Evolutionary conservation across 2,113 vertebrate species (phyloP).

Genomic region (Gallinago jamesoni): DNA sequence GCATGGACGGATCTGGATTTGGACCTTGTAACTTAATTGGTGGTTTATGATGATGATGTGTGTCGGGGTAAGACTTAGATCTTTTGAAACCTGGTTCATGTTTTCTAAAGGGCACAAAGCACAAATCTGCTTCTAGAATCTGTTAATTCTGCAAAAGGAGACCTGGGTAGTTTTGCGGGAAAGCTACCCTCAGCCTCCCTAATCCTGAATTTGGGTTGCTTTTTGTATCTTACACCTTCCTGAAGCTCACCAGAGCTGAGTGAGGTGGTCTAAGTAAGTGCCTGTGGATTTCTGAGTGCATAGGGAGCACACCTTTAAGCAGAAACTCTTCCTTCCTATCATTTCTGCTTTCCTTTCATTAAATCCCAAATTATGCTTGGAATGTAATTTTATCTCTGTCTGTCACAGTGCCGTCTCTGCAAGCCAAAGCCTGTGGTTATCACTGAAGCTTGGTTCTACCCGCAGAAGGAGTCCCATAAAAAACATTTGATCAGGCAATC

Average conservation of each 20-base stretch:
- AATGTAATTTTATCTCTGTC: constrained; percentile 19
- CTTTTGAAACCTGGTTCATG: not conserved
- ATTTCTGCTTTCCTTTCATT: not conserved
- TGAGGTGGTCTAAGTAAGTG: not conserved
- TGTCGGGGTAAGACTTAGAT: not conserved
- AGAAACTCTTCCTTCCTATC: not conserved
- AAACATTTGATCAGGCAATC: not conserved
- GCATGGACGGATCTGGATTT: not conserved
- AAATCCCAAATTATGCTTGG: not conserved
- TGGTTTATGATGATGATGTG: not conserved
- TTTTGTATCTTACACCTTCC: not conserved
- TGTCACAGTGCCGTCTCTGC: not conserved
- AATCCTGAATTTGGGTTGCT: not conserved
- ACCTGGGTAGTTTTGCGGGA: not conserved
- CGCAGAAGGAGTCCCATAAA: not conserved
- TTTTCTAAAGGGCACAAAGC: not conserved
- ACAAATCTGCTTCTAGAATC: not conserved
- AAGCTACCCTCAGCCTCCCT: not conserved
- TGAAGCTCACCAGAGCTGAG: not conserved
- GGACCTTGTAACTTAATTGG: not conserved
- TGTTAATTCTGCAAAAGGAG: not conserved
- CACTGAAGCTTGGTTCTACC: not conserved
- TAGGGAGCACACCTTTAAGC: not conserved
- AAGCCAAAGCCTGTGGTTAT: not conserved
- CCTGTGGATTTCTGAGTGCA: not conserved